Evolutionary conservation across 2,797 vertebrate genomes (phyloP).

Genomic region (Alauda arvensis): DNA sequence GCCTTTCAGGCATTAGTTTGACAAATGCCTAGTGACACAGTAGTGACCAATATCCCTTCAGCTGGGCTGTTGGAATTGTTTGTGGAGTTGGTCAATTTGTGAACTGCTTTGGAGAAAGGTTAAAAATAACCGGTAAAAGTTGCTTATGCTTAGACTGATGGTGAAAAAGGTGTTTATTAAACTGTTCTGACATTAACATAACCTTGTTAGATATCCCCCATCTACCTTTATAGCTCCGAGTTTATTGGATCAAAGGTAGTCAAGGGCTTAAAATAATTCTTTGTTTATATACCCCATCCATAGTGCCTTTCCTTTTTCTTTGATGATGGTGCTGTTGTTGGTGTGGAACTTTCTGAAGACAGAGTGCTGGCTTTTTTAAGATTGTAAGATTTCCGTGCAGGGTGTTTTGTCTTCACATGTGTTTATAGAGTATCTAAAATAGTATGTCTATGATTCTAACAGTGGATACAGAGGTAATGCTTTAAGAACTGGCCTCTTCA

Average conservation of each 20-base stretch:
- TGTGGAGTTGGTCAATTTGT: neutral
- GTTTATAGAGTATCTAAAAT: conserved; percentile 32
- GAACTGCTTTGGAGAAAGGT: neutral
- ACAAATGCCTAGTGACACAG: neutral
- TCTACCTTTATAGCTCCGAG: neutral
- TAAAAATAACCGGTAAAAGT: conserved; percentile 31
- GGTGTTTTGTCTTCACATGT: neutral
- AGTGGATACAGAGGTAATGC: neutral
- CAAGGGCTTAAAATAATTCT: conserved; percentile 42
- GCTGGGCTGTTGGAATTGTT: neutral
- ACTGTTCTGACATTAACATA: neutral
- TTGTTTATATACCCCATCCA: conserved; percentile 12
- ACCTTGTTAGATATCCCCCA: neutral
- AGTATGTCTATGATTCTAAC: neutral
- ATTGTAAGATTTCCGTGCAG: neutral
- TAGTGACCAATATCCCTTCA: neutral
- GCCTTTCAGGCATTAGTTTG: neutral
- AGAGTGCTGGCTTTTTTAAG: neutral
- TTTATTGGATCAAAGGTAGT: conserved; percentile 24
- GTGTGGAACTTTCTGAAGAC: conserved; percentile 18
- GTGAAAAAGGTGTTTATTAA: conserved; percentile 20
- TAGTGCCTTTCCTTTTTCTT: conserved; percentile 22
- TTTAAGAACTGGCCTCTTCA: neutral
- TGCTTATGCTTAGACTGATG: neutral
- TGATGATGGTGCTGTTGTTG: neutral